Evolutionary conservation across 2,888 invertebrate species (phyloP).

Genomic region (Mesoligia furuncula): DNA sequence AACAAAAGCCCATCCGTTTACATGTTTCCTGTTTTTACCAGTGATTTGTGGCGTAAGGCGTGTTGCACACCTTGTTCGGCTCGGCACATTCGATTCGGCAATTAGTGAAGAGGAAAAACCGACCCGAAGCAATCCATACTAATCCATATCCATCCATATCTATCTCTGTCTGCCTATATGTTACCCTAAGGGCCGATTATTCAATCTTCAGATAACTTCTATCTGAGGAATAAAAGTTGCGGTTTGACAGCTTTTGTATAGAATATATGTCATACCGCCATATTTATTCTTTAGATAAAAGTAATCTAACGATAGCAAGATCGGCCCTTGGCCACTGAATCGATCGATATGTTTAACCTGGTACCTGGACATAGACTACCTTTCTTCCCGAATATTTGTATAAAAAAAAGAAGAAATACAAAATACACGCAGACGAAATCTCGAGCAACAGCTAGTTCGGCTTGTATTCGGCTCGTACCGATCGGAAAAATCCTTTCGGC

Average conservation of each 20-base stretch:
- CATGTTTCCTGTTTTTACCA: slow-evolving; percentile 24
- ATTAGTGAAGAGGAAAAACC: neutral
- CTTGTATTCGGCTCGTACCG: neutral
- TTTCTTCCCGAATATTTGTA: neutral
- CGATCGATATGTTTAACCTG: neutral
- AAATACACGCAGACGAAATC: neutral
- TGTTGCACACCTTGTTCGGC: neutral
- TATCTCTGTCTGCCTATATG: neutral
- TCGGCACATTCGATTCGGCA: neutral
- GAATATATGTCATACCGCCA: too few species aligned
- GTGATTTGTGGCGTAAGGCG: slow-evolving; percentile 24
- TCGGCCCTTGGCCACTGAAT: neutral
- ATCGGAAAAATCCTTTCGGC: neutral
- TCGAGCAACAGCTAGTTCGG: too few species aligned
- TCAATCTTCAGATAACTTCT: neutral
- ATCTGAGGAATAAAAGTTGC: too few species aligned
- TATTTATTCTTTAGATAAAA: too few species aligned
- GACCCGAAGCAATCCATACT: neutral
- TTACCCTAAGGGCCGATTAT: neutral
- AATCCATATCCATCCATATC: too few species aligned
- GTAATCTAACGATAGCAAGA: too few species aligned
- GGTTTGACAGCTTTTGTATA: too few species aligned
- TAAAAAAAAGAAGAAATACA: neutral
- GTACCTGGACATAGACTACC: neutral
- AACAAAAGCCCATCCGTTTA: slow-evolving; percentile 34